Evolutionary conservation across 2,888 invertebrate genomes (phyloP), one percentile per base, ranked within the genome.

Genomic region (Heliconius ismenius): DNA sequence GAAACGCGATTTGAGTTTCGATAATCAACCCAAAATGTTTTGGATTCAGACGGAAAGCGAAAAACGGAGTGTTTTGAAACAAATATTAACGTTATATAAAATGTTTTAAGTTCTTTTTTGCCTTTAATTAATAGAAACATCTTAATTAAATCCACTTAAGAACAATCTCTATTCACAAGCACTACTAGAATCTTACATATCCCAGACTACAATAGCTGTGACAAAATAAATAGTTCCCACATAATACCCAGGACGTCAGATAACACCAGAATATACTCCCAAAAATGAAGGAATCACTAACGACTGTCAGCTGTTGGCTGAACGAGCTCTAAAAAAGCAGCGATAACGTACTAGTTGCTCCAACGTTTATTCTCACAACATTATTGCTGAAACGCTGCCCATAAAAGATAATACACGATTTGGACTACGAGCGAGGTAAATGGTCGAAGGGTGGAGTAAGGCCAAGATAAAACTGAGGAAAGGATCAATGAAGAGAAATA

Each of bases 371-470:
- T 82, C 81, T 83, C 83, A 82, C 82, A 81, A 83, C 87, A 87
- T 89, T 87, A 88, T 83, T 82, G 80, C 81, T 79, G 79, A 82
- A 81, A 80, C 82, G 82, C 82, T 78, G 82, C 82, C 84, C 82
- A 84, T 88, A 88, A 88, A 85, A 85, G 84, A 86, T 87, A 87
- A 87, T 86, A 86, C 86, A 84, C 86, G 84, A 82, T 83, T 83
- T 80, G 80, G 81, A 81, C 82, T 85, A 86, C 85, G 85, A 85
- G 83, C 81, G 82, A 79, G 82, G 83, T 83, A 81, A 84, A 83
- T 81, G 80, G n/a, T 58, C 74, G 80, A 77, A 83, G 83, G 83
- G 82, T 83, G 81, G n/a, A 65, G 65, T 39, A 15, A 67, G 39
- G 81, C 83, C 80, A 83, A 79, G 78, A 80, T 82, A 81, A 77